phyloP scores from a whole-genome alignment of 2,888 invertebrate species.

The Eilema depressum region DNA sequence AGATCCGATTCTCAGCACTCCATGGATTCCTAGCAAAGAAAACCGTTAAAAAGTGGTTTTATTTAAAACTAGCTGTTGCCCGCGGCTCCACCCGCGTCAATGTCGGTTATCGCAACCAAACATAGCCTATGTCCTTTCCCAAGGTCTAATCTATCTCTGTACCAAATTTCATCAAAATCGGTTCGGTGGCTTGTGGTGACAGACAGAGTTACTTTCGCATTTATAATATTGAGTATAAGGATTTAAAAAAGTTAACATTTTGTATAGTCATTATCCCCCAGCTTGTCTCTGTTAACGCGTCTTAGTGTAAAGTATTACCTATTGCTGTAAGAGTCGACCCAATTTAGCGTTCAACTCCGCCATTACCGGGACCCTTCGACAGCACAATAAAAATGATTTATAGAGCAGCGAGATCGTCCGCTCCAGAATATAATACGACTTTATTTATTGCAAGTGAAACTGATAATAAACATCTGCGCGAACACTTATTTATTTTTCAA shows the following conservation, averaged over 20 bases:
- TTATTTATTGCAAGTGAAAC: slow-evolving; percentile 78
- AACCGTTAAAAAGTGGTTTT: no score
- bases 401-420: slow-evolving; percentile 76
- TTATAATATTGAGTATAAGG: no score
- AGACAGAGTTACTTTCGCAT: no score
- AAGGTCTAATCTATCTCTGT: no score
- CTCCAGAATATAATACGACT: slow-evolving; percentile 81
- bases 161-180: no score
- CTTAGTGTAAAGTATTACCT: slow-evolving; percentile 62
- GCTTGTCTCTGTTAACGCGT: slow-evolving; percentile 46
- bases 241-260: slow-evolving; percentile 2
- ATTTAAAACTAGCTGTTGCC: no score
- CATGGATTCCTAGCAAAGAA: no score
- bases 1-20: no score
- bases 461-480: slow-evolving; percentile 77
- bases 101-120: no score
- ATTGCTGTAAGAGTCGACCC: slow-evolving; percentile 74
- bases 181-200: no score
- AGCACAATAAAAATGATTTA: slow-evolving; percentile 85
- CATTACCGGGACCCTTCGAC: slow-evolving; percentile 78
- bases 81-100: no score
- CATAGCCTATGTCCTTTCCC: no score
- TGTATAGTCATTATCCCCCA: slow-evolving; percentile 39
- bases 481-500: slow-evolving; percentile 61
- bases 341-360: slow-evolving; percentile 74